A percentile compares a stretch with the other conserved stretches of the same genome.
phyloP scores from a whole-genome alignment of 2,888 invertebrate species.

The Chymomyza fuscimana region DNA sequence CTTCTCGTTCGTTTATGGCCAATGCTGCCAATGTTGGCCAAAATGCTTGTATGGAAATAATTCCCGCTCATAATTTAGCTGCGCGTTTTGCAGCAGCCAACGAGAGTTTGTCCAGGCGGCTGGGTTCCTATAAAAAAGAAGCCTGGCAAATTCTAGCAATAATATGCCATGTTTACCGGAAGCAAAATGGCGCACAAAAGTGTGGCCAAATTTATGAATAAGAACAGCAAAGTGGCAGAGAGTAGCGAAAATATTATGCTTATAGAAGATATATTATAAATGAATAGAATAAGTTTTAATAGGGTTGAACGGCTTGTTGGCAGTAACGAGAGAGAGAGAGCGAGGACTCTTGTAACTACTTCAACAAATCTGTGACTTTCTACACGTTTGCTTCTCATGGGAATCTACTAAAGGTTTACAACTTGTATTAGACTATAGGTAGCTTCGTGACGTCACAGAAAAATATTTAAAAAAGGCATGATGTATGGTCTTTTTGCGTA shows the following conservation, averaged over 20 bases:
- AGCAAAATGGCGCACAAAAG: neutral
- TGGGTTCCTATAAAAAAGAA: neutral
- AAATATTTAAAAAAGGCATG: too few relatives aligned
- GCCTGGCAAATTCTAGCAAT: neutral
- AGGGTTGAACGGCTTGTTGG: too few relatives aligned
- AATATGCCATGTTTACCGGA: neutral
- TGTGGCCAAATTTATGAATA: neutral
- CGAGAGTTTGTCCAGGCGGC: neutral
- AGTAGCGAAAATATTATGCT: neutral
- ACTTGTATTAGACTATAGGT: too few relatives aligned
- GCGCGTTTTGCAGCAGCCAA: neutral
- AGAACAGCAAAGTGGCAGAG: neutral
- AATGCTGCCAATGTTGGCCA: slow-evolving; percentile 9
- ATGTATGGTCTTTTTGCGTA: too few relatives aligned
- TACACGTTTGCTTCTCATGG: too few relatives aligned
- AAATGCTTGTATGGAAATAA: slow-evolving; percentile 26
- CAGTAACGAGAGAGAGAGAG: too few relatives aligned
- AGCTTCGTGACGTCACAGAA: too few relatives aligned
- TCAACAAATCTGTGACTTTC: too few relatives aligned
- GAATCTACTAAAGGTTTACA: too few relatives aligned
- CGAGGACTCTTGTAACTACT: too few relatives aligned
- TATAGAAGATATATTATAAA: neutral
- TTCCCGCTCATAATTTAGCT: slow-evolving; percentile 17
- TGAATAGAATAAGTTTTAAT: neutral
- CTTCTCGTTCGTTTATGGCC: slow-evolving; percentile 8